phyloP scores from a whole-genome alignment of 1,140 invertebrate species.

The Drosophila ironensis region DNA sequence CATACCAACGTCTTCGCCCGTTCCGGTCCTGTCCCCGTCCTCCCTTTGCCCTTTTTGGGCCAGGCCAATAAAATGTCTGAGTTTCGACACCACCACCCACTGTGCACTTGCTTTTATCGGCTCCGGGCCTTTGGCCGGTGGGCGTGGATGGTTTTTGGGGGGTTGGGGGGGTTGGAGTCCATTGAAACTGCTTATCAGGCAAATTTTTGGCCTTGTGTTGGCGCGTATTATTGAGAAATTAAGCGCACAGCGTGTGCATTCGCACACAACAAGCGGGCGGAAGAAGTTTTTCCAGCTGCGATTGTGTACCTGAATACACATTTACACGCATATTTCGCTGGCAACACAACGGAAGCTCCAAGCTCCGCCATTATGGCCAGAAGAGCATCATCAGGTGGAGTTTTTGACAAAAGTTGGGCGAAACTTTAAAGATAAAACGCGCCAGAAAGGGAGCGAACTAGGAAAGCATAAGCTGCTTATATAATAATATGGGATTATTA shows the following conservation, averaged over 20 bases:
- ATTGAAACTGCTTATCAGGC: conserved; percentile 59
- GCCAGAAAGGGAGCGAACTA: conserved; percentile 18
- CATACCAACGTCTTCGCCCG: no score
- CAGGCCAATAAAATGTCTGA: conserved; percentile 67
- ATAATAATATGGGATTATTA: not conserved
- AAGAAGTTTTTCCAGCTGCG: no score
- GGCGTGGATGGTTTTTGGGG: conserved; percentile 4
- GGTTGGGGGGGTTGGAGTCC: not conserved
- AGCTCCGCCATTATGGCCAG: conserved; percentile 3
- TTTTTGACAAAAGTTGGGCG: conserved; percentile 20
- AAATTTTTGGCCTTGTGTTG: conserved; percentile 57
- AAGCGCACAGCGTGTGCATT: conserved; percentile 60
- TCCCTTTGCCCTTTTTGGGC: conserved; percentile 24
- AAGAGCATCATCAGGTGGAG: conserved; percentile 19
- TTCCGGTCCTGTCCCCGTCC: not conserved
- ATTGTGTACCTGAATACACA: conserved; percentile 26
- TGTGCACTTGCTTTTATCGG: conserved; percentile 42
- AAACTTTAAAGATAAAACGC: conserved; percentile 67
- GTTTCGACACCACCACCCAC: conserved; percentile 13
- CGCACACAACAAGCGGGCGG: conserved; percentile 24
- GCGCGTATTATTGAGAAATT: conserved; percentile 70
- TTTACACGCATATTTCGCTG: not conserved
- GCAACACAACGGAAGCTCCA: conserved; percentile 27
- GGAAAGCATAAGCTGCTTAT: conserved; percentile 20
- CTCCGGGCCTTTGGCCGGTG: not conserved